These are phyloP conservation scores for Drosophila serrata DNA, from an alignment of 1,140 invertebrate genomes.

Conservation along the genomic window DNA sequence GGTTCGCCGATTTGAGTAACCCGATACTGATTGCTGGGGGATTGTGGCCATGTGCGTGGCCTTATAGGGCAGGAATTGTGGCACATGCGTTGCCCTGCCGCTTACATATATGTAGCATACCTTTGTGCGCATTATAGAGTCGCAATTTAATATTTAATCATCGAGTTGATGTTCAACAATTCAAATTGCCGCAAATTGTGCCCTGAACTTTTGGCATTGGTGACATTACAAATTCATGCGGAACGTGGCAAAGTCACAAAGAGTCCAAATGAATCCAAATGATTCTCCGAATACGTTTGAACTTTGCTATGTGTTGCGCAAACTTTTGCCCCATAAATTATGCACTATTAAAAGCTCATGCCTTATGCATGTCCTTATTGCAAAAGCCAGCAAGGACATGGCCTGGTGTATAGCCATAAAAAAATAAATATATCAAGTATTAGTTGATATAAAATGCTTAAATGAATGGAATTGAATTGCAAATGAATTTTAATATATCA, in stretches of 20 bases:
- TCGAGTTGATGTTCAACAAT: constrained; percentile 40
- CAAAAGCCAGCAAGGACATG: background rate
- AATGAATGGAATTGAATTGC: too few species aligned
- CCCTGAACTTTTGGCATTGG: constrained; percentile 39
- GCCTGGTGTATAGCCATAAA: background rate
- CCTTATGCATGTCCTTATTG: constrained; percentile 30
- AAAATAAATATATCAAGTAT: background rate
- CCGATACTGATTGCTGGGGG: constrained; percentile 37
- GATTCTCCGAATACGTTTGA: constrained; percentile 49
- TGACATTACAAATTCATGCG: constrained; percentile 65
- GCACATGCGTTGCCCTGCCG: background rate
- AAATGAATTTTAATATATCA: too few species aligned
- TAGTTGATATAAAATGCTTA: background rate
- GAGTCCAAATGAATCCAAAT: constrained; percentile 45
- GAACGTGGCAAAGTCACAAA: constrained; percentile 62
- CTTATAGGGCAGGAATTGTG: background rate
- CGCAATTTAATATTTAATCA: constrained; percentile 57
- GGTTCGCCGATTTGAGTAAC: constrained; percentile 33
- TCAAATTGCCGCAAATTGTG: constrained; percentile 62
- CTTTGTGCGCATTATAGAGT: constrained; percentile 34
- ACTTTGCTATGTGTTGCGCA: constrained; percentile 41
- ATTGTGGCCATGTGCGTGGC: constrained; percentile 6
- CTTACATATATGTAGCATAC: background rate
- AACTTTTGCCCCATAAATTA: constrained; percentile 57
- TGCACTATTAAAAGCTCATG: constrained; percentile 47